These are phyloP conservation scores for Masticophis lateralis DNA, from an alignment of 2,797 vertebrate species.

Conservation along the genomic window DNA sequence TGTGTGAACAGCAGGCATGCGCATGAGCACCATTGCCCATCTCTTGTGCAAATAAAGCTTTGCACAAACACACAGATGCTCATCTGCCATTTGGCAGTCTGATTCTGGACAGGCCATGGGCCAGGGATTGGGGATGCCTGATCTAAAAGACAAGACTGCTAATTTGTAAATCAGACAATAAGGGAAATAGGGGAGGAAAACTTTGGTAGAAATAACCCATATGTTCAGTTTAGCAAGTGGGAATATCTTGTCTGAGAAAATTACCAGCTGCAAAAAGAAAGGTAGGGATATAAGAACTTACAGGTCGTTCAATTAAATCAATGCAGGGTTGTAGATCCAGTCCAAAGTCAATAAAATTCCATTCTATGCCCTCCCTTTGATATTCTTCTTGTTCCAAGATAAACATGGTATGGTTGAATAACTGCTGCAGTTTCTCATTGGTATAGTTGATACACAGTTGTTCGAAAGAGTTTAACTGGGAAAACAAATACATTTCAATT, in stretches of 20 bases:
- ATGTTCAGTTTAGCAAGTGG: not conserved
- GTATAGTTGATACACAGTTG: conserved; percentile 99
- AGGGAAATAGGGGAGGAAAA: not conserved
- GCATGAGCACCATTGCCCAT: not conserved
- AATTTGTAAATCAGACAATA: not conserved
- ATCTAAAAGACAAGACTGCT: not conserved
- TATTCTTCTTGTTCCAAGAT: conserved; percentile 99
- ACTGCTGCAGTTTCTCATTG: conserved; percentile 97
- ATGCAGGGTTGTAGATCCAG: conserved; percentile 98
- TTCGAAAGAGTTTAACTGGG: conserved; percentile 94
- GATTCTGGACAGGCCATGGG: too few relatives aligned
- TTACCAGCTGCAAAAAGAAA: not conserved
- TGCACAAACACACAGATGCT: too few relatives aligned
- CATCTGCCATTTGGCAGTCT: too few relatives aligned
- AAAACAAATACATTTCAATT: not conserved
- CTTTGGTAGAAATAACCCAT: not conserved
- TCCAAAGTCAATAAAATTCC: conserved; percentile 99
- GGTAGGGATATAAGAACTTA: conserved; percentile 67
- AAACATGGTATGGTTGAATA: conserved; percentile 99
- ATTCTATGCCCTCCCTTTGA: conserved; percentile 97
- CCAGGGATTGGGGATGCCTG: too few relatives aligned
- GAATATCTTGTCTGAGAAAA: not conserved
- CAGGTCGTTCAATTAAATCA: conserved; percentile 94
- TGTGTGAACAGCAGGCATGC: not conserved
- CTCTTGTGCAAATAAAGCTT: too few relatives aligned